Percentiles rank a stretch among this genome's conserved stretches.
phyloP scores from a whole-genome alignment of 1,140 invertebrate species.

The Drosophila arizonae region DNA sequence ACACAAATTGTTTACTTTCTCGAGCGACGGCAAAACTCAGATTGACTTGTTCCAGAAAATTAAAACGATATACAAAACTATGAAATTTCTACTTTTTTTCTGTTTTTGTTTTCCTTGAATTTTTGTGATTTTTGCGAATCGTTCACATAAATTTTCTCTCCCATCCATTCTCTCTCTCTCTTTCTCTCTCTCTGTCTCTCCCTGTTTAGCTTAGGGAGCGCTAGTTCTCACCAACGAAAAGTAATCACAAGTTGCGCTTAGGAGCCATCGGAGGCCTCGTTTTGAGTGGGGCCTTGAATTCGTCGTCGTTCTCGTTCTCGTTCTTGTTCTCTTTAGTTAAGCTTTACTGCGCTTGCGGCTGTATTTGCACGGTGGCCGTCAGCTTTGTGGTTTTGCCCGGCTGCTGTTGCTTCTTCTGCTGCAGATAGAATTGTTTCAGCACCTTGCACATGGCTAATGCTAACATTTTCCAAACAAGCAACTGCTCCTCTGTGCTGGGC shows the following conservation, averaged over 20 bases:
- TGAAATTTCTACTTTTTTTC: constrained; percentile 20
- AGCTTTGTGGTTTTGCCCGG: constrained; percentile 57
- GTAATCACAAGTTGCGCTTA: constrained; percentile 77
- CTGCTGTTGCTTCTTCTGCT: constrained; percentile 56
- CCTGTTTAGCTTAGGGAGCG: constrained; percentile 35
- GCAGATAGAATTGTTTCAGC: constrained; percentile 70
- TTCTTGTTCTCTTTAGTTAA: not conserved
- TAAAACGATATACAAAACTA: constrained; percentile 43
- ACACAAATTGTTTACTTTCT: constrained; percentile 1
- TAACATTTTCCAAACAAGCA: constrained; percentile 74
- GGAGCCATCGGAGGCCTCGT: constrained; percentile 50
- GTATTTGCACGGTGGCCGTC: constrained; percentile 66
- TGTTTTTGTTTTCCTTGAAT: constrained; percentile 5
- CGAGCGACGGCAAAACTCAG: constrained; percentile 57
- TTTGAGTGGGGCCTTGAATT: constrained; percentile 10
- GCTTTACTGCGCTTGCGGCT: constrained; percentile 68
- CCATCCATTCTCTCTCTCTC: constrained; percentile 17
- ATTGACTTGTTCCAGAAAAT: constrained; percentile 53
- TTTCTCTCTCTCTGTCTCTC: constrained; percentile 34
- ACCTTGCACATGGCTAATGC: constrained; percentile 79
- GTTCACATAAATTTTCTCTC: constrained; percentile 49
- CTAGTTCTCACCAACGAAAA: constrained; percentile 79
- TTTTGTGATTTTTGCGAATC: constrained; percentile 52
- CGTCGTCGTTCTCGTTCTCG: constrained; percentile 9
- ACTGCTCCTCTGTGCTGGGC: constrained; percentile 63